These are phyloP conservation scores for Eunapius fragilis DNA, from an alignment of 37 sponge, comb jelly and placozoan species.

Conservation along the genomic window DNA sequence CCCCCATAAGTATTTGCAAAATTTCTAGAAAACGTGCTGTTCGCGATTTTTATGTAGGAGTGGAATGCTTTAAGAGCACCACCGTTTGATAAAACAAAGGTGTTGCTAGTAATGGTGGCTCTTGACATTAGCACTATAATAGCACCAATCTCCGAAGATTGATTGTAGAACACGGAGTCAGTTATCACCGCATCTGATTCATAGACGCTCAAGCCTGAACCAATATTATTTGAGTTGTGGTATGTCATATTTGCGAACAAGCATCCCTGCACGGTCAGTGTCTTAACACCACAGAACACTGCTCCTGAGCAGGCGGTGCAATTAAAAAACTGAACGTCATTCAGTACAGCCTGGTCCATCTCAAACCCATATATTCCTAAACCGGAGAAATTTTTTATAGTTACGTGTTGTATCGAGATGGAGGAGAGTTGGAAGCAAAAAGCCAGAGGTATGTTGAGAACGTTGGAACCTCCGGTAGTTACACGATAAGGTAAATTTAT, in stretches of 20 bases:
- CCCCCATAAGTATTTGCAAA: constrained; percentile 6
- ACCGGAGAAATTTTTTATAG: background rate
- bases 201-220: background rate
- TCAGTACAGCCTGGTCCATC: background rate
- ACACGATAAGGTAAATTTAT: too few species aligned
- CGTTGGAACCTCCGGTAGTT: too few species aligned
- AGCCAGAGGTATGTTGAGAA: background rate
- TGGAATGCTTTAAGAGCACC: background rate
- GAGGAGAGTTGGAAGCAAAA: background rate
- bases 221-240: background rate
- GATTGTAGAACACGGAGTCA: background rate
- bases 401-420: background rate
- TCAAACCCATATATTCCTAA: background rate
- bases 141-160: background rate
- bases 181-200: background rate
- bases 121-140: background rate
- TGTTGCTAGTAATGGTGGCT: background rate
- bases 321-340: background rate
- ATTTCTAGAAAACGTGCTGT: constrained; percentile 22
- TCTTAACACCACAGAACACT: background rate
- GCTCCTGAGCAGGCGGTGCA: background rate
- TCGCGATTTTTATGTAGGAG: background rate
- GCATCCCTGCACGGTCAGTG: background rate
- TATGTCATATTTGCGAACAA: background rate
- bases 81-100: background rate